Evolutionary conservation across 2,888 invertebrate genomes (phyloP).

Genomic region (Geotrupes spiniger): DNA sequence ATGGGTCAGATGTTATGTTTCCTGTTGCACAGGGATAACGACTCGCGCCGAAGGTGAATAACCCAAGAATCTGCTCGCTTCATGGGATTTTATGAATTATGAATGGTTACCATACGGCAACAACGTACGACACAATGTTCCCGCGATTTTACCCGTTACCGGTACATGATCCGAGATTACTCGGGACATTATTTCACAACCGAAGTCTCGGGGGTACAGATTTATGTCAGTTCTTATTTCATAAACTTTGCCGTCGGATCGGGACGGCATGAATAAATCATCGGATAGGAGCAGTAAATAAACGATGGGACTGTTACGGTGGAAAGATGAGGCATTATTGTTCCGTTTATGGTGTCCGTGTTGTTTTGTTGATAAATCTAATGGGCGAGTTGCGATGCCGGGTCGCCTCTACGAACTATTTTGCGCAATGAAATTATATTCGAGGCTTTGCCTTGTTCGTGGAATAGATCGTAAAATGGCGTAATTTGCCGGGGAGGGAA

Average conservation of each 20-base stretch:
- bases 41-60: conserved; percentile 35
- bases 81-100: conserved; percentile 7
- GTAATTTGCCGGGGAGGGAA: no score
- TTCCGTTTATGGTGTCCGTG: no score
- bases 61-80: conserved; percentile 22
- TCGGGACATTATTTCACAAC: background rate
- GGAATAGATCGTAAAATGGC: no score
- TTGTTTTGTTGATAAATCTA: no score
- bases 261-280: conserved; percentile 12
- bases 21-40: conserved; percentile 35
- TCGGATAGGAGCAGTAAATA: conserved; percentile 18
- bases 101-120: background rate
- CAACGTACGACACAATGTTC: no score
- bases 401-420: no score
- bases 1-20: conserved; percentile 35
- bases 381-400: no score
- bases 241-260: no score
- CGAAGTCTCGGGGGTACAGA: background rate
- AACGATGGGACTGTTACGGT: background rate
- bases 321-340: no score
- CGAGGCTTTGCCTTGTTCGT: no score
- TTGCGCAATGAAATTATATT: no score
- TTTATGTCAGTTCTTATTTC: background rate
- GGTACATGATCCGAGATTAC: background rate
- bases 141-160: no score